Evolutionary conservation across 2,888 invertebrate species (phyloP).

Genomic region (Volucella inflata): DNA sequence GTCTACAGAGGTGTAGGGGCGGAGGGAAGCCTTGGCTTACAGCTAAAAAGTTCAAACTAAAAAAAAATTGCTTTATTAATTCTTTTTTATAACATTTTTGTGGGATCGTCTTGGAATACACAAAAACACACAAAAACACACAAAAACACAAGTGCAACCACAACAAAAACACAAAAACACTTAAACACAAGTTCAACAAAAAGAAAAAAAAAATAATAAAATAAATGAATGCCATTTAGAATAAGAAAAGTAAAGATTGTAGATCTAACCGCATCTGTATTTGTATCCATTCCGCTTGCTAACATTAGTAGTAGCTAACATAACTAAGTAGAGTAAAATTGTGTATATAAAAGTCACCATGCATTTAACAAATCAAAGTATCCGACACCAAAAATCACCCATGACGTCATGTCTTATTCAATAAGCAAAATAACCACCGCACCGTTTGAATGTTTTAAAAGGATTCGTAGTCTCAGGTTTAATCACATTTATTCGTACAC

Average conservation of each 20-base stretch:
- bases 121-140: slow-evolving; percentile 37
- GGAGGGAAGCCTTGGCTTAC: neutral
- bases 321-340: slow-evolving; percentile 5
- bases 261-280: slow-evolving; percentile 42
- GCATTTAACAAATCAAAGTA: slow-evolving; percentile 27
- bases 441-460: slow-evolving; percentile 41
- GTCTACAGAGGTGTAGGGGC: slow-evolving; percentile 83
- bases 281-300: slow-evolving; percentile 44
- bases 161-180: slow-evolving; percentile 20
- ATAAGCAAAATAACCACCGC: slow-evolving; percentile 41
- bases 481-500: neutral
- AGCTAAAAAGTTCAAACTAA: slow-evolving; percentile 61
- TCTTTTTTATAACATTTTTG: slow-evolving; percentile 11
- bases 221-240: slow-evolving; percentile 30
- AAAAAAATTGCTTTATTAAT: neutral
- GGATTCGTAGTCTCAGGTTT: slow-evolving; percentile 47
- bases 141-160: slow-evolving; percentile 23
- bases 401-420: slow-evolving; percentile 57
- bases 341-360: neutral
- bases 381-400: slow-evolving; percentile 31
- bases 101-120: neutral
- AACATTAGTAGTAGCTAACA: neutral
- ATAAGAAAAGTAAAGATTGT: slow-evolving; percentile 41
- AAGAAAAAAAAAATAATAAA: slow-evolving; percentile 1
- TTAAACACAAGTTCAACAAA: slow-evolving; percentile 44